Evolutionary conservation across 2,888 invertebrate species (phyloP), one percentile per base, ranked within the genome.

Genomic region (Epicampocera succincta): DNA sequence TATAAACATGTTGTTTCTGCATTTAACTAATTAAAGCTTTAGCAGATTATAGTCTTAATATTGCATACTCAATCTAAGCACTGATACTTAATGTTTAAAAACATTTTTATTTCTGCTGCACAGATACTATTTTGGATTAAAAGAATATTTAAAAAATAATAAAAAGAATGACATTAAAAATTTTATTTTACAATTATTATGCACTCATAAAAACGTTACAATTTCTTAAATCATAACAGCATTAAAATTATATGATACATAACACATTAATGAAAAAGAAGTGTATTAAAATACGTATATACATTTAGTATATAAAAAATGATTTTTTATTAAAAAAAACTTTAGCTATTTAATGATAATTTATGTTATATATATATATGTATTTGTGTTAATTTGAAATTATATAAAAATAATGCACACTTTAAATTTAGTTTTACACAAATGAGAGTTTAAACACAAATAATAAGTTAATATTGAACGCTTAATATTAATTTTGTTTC

Each of bases 341-440:
- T 52, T 66, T 52, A 42, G 52, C 40, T 66, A 66, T 48, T 25
- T 19, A 33, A 2, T 66, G 17, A 25, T 8, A 48, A 58, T 60
- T 48, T 33, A 63, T 44, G 33, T 54, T 21, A 54, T 15, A 60
- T 52, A 44, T n/a, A n/a, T n/a, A n/a, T n/a, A n/a, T n/a, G n/a
- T n/a, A n/a, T n/a, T n/a, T n/a, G n/a, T 38, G 12, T n/a, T 17
- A 61, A 48, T 19, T 63, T 50, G 9, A 50, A 50, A 50, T 50
- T 3, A 13, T 50, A 50, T 44, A 29, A 63, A 50, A 65, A 40
- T 21, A 60, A 61, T 52, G 40, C 13, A 61, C 15, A 60, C 40
- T 25, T 50, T 42, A 52, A 72, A 33, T 54, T 42, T 63, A 25
- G 15, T 56, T 54, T 40, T 46, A 48, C 25, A 48, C 38, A 65